phyloP scores from a whole-genome alignment of 2,888 invertebrate species.

The Eristalis tenax region DNA sequence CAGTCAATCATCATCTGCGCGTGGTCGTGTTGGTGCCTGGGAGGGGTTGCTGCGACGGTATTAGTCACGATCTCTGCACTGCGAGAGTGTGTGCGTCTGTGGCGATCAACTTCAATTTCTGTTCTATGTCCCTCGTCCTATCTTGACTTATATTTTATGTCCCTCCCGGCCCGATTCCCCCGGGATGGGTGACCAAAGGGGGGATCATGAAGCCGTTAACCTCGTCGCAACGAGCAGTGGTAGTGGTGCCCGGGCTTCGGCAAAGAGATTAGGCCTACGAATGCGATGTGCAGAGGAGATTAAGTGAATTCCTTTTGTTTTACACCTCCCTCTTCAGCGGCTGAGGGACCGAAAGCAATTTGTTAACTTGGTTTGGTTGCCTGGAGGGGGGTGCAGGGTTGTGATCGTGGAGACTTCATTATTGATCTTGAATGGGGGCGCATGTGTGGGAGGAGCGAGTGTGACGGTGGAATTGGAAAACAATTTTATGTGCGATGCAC shows the following conservation, averaged over 20 bases:
- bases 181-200: not conserved
- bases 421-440: constrained; percentile 23
- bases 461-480: constrained; percentile 10
- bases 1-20: constrained; percentile 54
- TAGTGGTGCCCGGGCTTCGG: constrained; percentile 11
- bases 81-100: constrained; percentile 12
- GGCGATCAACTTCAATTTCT: constrained; percentile 47
- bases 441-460: constrained; percentile 18
- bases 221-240: constrained; percentile 34
- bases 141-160: constrained; percentile 71
- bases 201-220: constrained; percentile 63
- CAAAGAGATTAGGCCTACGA: constrained; percentile 62
- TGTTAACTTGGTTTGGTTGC: not conserved
- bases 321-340: not conserved
- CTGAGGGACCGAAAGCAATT: constrained; percentile 9
- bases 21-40: constrained; percentile 26
- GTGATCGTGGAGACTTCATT: constrained; percentile 26
- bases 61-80: constrained; percentile 55
- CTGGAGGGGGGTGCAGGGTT: not conserved
- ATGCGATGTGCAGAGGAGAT: constrained; percentile 40
- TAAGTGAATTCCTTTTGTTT: constrained; percentile 15
- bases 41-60: constrained; percentile 43
- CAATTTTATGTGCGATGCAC: constrained; percentile 32
- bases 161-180: not conserved
- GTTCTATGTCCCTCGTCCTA: constrained; percentile 66